Conservation (phyloP, 1,140 invertebrate genomes). For the Drosophila pectinifera region DNA sequence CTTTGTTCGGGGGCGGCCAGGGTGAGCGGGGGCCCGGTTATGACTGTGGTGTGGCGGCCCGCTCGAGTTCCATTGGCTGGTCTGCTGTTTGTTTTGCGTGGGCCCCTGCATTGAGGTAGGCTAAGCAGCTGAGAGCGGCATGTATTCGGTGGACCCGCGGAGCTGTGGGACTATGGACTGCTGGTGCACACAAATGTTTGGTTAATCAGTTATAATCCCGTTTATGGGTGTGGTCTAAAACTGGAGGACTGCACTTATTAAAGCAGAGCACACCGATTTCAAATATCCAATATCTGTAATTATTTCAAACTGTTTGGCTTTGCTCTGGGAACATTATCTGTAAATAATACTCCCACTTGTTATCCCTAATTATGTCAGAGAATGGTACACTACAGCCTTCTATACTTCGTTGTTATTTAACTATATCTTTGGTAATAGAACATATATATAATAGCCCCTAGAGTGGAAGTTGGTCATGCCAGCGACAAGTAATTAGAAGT, state of each 20-base stretch:
- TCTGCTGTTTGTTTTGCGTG: slow-evolving; percentile 67
- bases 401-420: too few species aligned
- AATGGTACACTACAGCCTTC: too few species aligned
- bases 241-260: neutral
- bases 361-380: too few species aligned
- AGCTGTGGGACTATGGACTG: slow-evolving; percentile 19
- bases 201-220: slow-evolving; percentile 51
- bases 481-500: slow-evolving; percentile 51
- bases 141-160: slow-evolving; percentile 24
- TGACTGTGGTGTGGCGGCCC: slow-evolving; percentile 70
- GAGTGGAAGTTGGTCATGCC: neutral
- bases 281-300: neutral
- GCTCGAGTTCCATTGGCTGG: slow-evolving; percentile 72
- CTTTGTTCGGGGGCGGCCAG: slow-evolving; percentile 31
- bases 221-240: slow-evolving; percentile 54
- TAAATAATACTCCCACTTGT: neutral
- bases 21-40: slow-evolving; percentile 19
- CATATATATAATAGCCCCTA: neutral
- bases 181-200: slow-evolving; percentile 33
- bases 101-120: slow-evolving; percentile 66
- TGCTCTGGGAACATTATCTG: neutral
- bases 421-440: too few species aligned
- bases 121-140: slow-evolving; percentile 59
- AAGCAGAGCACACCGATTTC: neutral
- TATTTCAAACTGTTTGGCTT: neutral